Percentiles rank a stretch among this genome's conserved stretches.
Evolutionary conservation across 2,113 vertebrate species (phyloP).

Genomic region (Chrysochloris asiatica): DNA sequence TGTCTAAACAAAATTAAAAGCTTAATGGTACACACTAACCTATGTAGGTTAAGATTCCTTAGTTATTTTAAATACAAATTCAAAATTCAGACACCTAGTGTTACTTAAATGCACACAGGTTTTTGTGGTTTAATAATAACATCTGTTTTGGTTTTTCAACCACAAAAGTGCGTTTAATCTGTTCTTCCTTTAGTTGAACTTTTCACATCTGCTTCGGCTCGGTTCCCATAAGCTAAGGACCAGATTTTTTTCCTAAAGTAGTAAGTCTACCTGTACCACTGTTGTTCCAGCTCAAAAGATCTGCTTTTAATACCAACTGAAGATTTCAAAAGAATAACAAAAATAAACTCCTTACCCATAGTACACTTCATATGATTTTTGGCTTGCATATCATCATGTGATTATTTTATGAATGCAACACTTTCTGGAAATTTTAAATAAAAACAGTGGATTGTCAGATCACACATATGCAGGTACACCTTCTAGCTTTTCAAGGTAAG

Average conservation of each 20-base stretch:
- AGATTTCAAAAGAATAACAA: constrained; percentile 83
- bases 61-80: constrained; percentile 79
- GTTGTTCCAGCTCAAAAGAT: constrained; percentile 80
- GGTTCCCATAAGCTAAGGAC: constrained; percentile 87
- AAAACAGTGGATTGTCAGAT: constrained; percentile 52
- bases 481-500: not conserved
- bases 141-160: constrained; percentile 89
- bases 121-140: constrained; percentile 87
- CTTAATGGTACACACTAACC: constrained; percentile 49
- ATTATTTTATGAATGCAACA: constrained; percentile 56
- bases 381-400: constrained; percentile 45
- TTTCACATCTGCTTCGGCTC: constrained; percentile 88
- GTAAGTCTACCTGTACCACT: constrained; percentile 86
- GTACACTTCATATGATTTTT: constrained; percentile 62
- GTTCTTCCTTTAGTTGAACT: constrained; percentile 90
- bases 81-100: constrained; percentile 85
- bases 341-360: constrained; percentile 77
- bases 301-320: constrained; percentile 84
- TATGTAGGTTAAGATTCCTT: constrained; percentile 78
- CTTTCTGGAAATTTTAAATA: constrained; percentile 49
- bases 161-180: constrained; percentile 88
- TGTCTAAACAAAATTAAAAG: constrained; percentile 23
- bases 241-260: constrained; percentile 84
- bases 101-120: constrained; percentile 84
- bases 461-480: constrained; percentile 8